Base-by-base conservation (phyloP, 2,888 invertebrate species). In the Bembecia ichneumoniformis region DNA sequence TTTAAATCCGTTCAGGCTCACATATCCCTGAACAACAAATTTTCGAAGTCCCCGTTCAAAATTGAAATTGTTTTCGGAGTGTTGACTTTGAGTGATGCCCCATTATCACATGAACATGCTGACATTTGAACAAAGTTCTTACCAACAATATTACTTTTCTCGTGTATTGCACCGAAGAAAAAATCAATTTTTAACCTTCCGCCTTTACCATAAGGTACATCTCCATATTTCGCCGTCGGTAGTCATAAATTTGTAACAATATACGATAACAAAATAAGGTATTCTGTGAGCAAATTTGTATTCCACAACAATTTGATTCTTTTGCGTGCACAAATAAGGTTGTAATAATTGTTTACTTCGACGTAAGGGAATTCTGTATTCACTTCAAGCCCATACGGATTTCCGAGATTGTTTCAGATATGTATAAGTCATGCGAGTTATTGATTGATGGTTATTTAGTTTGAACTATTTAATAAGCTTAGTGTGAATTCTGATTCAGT, bases 31-130 rank as follows among this genome's bases (percentile, higher is more conserved):
- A 40, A 35, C 13, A 49, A 49, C 49, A 47, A 50, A 50, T 43
- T 47, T 47, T 50, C 49, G 15, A 44, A 50, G 47, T 50, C 40
- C 45, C 43, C 51, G 47, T n/a, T 47, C 28, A 11, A 48, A 51
- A 51, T 51, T 51, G 46, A 51, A 48, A 48, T 51, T 51, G 51
- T 51, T 51, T 44, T 46, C 51, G 17, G 36, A 51, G 47, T 51
- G 47, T 20, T 48, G 48, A 51, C 51, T 47, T 51, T 51, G 51
- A 51, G 47, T 51, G 47, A 51, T 51, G 47, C 43, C 13, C 47
- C 34, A 44, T 51, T 51, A 51, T 51, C 48, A 46, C 47, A 34
- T 34, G 46, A 46, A 46, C 46, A 45, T 35, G 44, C 47, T 48
- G 51, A 51, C 46, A 28, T 40, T 44, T 44, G 17, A 46, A 40